These are phyloP conservation scores for Diachasma alloeum DNA, from an alignment of 1,140 invertebrate genomes.

Conservation along the genomic window DNA sequence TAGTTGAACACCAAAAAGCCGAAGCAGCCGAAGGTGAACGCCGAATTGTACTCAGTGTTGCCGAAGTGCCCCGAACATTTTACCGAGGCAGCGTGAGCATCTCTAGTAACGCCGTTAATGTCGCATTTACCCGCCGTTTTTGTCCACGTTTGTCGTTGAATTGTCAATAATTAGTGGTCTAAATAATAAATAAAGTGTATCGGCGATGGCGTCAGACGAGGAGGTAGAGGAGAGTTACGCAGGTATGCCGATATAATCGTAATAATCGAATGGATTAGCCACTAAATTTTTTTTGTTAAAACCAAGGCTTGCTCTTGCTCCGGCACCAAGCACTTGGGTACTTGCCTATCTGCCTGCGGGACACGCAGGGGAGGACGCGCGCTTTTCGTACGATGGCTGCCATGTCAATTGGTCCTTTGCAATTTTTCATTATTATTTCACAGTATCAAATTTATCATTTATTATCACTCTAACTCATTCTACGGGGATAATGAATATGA, in stretches of 20 bases:
- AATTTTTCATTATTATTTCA: constrained; percentile 28
- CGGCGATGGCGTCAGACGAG: constrained; percentile 78
- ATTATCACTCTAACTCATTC: no score
- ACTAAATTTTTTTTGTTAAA: background rate
- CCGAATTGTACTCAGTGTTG: constrained; percentile 32
- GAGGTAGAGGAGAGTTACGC: constrained; percentile 80
- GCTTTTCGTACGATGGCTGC: constrained; percentile 61
- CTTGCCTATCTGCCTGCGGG: background rate
- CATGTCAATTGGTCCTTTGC: constrained; percentile 50
- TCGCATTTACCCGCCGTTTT: constrained; percentile 39
- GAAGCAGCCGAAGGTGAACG: background rate
- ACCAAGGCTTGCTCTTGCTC: background rate
- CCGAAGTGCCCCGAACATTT: constrained; percentile 24
- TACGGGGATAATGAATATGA: background rate
- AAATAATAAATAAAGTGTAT: constrained; percentile 10
- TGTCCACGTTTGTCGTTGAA: constrained; percentile 20
- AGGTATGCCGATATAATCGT: constrained; percentile 69
- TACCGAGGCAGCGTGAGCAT: constrained; percentile 31
- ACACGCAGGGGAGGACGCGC: constrained; percentile 50
- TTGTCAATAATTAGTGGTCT: constrained; percentile 3
- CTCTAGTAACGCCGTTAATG: constrained; percentile 41
- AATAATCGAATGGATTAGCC: background rate
- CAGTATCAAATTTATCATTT: no score
- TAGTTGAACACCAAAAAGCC: background rate
- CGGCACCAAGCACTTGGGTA: constrained; percentile 6